Percentiles rank a stretch among this genome's conserved stretches.
phyloP scores from a whole-genome alignment of 2,888 invertebrate species.

The Microctonus aethiopoides region DNA sequence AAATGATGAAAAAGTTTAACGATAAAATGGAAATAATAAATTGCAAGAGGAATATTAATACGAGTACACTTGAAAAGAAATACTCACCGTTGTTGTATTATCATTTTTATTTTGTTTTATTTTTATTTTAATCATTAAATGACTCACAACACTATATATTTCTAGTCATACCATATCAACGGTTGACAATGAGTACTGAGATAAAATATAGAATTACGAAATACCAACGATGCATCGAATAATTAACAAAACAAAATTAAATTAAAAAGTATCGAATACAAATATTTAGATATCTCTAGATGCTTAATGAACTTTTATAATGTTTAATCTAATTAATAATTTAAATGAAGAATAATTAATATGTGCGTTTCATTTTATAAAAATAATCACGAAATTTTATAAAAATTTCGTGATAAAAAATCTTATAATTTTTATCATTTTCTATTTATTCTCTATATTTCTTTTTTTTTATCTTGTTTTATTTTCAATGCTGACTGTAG shows the following conservation, averaged over 20 bases:
- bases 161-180: slow-evolving; percentile 59
- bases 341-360: too few species aligned
- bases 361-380: background rate
- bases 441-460: too few species aligned
- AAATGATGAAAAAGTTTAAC: background rate
- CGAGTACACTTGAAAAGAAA: slow-evolving; percentile 18
- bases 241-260: slow-evolving; percentile 24
- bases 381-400: background rate
- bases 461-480: slow-evolving; percentile 1
- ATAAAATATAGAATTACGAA: slow-evolving; percentile 23
- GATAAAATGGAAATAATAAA: slow-evolving; percentile 34
- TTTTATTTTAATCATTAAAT: slow-evolving; percentile 54
- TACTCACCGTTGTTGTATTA: slow-evolving; percentile 56
- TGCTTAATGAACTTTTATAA: slow-evolving; percentile 40
- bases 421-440: background rate
- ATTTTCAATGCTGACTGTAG: slow-evolving; percentile 20
- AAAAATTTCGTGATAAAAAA: background rate
- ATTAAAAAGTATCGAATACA: slow-evolving; percentile 37
- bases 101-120: slow-evolving; percentile 23
- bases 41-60: slow-evolving; percentile 34
- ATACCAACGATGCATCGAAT: slow-evolving; percentile 41
- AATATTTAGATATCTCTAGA: slow-evolving; percentile 50
- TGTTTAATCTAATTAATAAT: slow-evolving; percentile 61
- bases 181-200: slow-evolving; percentile 20
- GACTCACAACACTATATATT: slow-evolving; percentile 56